These are phyloP conservation scores for Melieria omissa DNA, from an alignment of 2,888 invertebrate species.

Conservation along the genomic window DNA sequence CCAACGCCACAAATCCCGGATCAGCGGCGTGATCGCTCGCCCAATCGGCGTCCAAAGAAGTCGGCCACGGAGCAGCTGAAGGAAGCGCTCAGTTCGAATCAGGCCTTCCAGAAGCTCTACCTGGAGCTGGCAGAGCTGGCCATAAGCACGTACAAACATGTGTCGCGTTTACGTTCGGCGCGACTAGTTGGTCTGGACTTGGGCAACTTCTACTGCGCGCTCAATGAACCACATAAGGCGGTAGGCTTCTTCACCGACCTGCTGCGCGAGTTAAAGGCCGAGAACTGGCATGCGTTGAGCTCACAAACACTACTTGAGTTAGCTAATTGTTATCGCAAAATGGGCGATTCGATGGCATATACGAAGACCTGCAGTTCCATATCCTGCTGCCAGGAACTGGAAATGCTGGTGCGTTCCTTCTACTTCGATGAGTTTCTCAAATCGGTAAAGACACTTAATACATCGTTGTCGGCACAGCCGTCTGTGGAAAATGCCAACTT, in stretches of 20 bases:
- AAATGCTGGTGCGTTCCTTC: constrained; percentile 77
- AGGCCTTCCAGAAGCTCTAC: constrained; percentile 89
- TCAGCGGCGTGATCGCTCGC: constrained; percentile 67
- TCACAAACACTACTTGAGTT: constrained; percentile 86
- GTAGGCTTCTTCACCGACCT: constrained; percentile 89
- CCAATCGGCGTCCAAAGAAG: constrained; percentile 67
- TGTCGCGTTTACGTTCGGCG: constrained; percentile 83
- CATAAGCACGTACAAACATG: constrained; percentile 96
- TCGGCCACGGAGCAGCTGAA: constrained; percentile 83
- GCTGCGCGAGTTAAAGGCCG: constrained; percentile 85
- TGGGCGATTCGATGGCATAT: constrained; percentile 78
- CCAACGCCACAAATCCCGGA: constrained; percentile 55
- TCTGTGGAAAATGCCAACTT: constrained; percentile 62
- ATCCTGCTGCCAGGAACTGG: constrained; percentile 80
- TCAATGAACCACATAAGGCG: constrained; percentile 88
- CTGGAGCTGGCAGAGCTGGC: constrained; percentile 93
- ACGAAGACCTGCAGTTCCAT: constrained; percentile 83
- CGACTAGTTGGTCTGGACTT: constrained; percentile 88
- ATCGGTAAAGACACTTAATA: constrained; percentile 68
- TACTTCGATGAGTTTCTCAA: constrained; percentile 88
- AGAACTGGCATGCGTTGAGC: constrained; percentile 87
- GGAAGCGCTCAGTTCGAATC: constrained; percentile 89
- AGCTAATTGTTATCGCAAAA: constrained; percentile 84
- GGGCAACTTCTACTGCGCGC: constrained; percentile 88
- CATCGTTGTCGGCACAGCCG: constrained; percentile 58